phyloP scores from a whole-genome alignment of 2,888 invertebrate genomes.

The Anagyrus pseudococci region DNA sequence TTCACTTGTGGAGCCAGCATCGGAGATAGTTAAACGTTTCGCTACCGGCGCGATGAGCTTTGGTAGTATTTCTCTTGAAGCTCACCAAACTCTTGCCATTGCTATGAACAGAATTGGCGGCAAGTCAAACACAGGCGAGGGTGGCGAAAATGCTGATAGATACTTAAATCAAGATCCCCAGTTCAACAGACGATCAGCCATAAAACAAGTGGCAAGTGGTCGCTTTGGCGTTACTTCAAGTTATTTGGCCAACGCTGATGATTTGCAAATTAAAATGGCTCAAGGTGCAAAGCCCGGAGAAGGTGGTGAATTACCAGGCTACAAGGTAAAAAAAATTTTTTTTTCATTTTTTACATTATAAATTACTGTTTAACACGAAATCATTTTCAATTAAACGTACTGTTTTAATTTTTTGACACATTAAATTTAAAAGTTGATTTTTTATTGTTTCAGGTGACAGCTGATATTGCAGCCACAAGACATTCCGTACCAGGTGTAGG shows the following conservation, averaged over 20 bases:
- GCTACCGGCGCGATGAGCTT: constrained; percentile 93
- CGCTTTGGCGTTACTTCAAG: constrained; percentile 98
- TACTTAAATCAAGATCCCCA: constrained; percentile 74
- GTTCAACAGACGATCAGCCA: constrained; percentile 88
- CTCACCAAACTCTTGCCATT: constrained; percentile 92
- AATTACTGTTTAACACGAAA: background rate
- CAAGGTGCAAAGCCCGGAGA: constrained; percentile 99
- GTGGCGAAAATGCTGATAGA: constrained; percentile 84
- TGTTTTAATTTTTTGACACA: background rate
- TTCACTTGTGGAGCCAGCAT: constrained; percentile 89
- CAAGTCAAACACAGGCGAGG: constrained; percentile 99
- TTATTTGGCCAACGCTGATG: constrained; percentile 96
- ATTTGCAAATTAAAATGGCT: constrained; percentile 99
- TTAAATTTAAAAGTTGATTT: background rate
- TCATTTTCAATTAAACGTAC: background rate
- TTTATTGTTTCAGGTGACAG: constrained; percentile 73
- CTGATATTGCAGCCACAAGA: constrained; percentile 93
- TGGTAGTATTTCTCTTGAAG: constrained; percentile 95
- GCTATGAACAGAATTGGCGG: constrained; percentile 98
- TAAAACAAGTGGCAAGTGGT: constrained; percentile 98
- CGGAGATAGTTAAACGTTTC: constrained; percentile 94
- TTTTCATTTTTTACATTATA: background rate
- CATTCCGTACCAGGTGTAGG: constrained; percentile 97
- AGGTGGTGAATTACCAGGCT: constrained; percentile 94
- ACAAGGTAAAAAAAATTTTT: constrained; percentile 64